phyloP scores from a whole-genome alignment of 2,797 vertebrate genomes.

The Amphiprion clarkii region DNA sequence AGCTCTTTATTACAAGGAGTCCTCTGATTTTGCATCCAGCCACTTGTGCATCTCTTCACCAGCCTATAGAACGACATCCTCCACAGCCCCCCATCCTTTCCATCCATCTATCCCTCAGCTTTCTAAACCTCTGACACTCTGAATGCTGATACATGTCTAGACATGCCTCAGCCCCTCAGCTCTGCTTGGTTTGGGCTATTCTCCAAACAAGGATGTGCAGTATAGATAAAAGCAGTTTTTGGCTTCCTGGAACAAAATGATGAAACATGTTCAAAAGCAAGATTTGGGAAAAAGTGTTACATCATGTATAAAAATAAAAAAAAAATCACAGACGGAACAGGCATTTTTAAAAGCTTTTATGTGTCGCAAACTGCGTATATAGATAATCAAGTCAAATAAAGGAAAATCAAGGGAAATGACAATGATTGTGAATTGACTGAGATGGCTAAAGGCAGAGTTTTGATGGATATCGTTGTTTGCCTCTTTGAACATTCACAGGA shows the following conservation, averaged over 20 bases:
- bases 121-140: constrained; percentile 29
- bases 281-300: neutral
- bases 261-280: neutral
- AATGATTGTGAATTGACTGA: neutral
- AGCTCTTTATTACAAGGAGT: neutral
- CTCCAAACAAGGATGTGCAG: constrained; percentile 17
- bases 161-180: constrained; percentile 45
- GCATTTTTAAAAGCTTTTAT: neutral
- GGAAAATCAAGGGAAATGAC: neutral
- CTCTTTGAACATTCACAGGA: constrained; percentile 15
- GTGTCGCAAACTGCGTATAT: neutral
- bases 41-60: constrained; percentile 14
- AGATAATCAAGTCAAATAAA: neutral
- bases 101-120: constrained; percentile 15
- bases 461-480: constrained; percentile 1
- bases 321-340: neutral
- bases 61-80: constrained; percentile 11
- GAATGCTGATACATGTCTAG: constrained; percentile 44
- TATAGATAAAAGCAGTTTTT: constrained; percentile 15
- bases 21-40: constrained; percentile 1
- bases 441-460: neutral
- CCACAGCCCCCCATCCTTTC: neutral
- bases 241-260: neutral
- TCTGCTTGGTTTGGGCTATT: constrained; percentile 21
- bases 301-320: neutral